Base-by-base conservation (phyloP, 2,888 invertebrate genomes). In the Sinopyrophorus schimmeli region DNA sequence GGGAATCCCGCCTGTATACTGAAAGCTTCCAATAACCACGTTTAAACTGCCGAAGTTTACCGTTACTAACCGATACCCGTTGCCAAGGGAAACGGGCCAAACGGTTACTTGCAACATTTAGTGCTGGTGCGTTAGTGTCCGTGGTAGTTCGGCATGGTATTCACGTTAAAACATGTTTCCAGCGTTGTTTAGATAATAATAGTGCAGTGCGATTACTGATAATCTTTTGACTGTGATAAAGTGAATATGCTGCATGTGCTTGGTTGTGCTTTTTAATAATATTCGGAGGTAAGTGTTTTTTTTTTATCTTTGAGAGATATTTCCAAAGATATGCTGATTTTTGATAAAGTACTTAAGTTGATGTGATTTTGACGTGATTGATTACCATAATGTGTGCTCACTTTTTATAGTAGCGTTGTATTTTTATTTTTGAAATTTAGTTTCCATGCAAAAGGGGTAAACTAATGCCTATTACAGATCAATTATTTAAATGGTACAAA, bases 11-110 rank as follows among this genome's bases (percentile, higher is more conserved):
- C 55, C 50, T 27, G 17, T 16, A 24, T 34, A 37, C 44, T 38
- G 30, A 56, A 56, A 47, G 54, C 54, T 56, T 38, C 70, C 70
- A 70, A 70, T 69, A 39, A 39, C n/a, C 18, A 17, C 5, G 17
- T 27, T 21, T 27, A 44, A 30, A 31, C 24, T 37, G 7, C 44
- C 73, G 73, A 62, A 34, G 4, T 5, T 10, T 3, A 10, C n/a
- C 74, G 74, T 65, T 47, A 12, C 11, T 28, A 4, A 11, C 38
- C 74, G 74, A 74, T 44, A 23, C 28, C 42, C 59, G 74, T 74
- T 74, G 72, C 72, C 65, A 73, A 64, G 74, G 74, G 74, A 67
- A 66, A 74, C 74, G 68, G 62, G 63, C 61, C 65, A 66, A 71
- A 66, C 69, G 63, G 62, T 65, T 58, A 65, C 63, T 65, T 62